These are phyloP conservation scores for Erpornis zantholeuca DNA, from an alignment of 2,113 vertebrate genomes.

Conservation along the genomic window DNA sequence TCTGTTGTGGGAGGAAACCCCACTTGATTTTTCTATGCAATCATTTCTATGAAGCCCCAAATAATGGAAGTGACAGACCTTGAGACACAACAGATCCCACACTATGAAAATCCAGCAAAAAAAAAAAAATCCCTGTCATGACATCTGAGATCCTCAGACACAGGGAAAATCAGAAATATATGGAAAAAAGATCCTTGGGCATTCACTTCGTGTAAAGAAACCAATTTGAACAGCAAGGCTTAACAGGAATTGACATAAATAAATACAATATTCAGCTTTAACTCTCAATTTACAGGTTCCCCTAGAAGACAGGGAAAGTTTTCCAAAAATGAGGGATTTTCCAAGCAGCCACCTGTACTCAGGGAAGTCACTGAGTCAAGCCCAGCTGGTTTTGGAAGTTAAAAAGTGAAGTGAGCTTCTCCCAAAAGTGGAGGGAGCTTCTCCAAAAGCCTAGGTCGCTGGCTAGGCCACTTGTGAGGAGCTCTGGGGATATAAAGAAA, in stretches of 20 bases:
- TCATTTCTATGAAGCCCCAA: background rate
- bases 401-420: no score
- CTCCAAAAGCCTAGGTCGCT: no score
- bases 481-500: no score
- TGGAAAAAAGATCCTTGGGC: background rate
- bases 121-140: fast-evolving
- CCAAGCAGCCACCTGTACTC: background rate
- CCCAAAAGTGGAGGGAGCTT: no score
- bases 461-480: no score
- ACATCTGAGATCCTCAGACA: background rate
- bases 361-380: background rate
- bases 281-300: background rate
- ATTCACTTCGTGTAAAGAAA: background rate
- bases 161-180: background rate
- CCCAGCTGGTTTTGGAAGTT: background rate
- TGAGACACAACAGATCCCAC: background rate
- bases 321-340: background rate
- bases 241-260: background rate
- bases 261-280: background rate
- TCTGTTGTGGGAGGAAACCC: background rate
- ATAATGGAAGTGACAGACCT: background rate
- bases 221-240: background rate
- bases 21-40: background rate
- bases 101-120: background rate
- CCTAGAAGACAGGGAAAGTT: background rate